Percentiles rank a stretch among this genome's conserved stretches.
Conservation (phyloP, 1,140 invertebrate species). For the Temnothorax nylanderi region DNA sequence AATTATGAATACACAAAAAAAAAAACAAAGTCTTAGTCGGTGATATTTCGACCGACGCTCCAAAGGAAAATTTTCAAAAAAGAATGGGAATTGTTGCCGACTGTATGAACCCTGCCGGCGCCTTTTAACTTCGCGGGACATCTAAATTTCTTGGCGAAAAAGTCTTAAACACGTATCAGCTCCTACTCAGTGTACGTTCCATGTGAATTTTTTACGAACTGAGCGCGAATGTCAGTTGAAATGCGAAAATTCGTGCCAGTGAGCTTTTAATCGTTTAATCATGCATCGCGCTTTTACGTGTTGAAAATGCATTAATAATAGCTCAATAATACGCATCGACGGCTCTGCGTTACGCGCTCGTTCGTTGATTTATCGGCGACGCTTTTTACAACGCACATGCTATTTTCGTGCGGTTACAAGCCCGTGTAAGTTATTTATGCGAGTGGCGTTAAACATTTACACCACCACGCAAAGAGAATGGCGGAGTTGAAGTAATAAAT, state of each 20-base stretch:
- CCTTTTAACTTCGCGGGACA: background rate
- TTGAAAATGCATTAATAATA: constrained; percentile 28
- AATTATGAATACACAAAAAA: too few relatives aligned
- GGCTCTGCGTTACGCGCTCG: background rate
- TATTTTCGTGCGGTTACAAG: background rate
- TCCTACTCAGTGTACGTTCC: background rate
- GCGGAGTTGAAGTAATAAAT: constrained; percentile 17
- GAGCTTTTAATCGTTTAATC: constrained; percentile 46
- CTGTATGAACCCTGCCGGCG: too few relatives aligned
- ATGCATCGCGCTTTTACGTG: constrained; percentile 1
- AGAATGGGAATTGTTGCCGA: background rate
- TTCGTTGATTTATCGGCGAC: constrained; percentile 25
- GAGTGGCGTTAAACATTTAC: constrained; percentile 26
- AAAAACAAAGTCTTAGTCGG: background rate
- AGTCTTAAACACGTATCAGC: background rate
- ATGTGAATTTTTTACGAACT: constrained; percentile 25
- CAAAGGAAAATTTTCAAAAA: background rate
- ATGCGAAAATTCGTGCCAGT: background rate
- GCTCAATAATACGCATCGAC: constrained; percentile 3
- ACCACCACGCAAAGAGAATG: background rate
- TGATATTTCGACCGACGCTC: background rate
- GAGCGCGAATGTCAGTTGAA: background rate
- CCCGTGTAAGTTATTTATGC: constrained; percentile 6
- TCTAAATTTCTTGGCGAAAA: background rate
- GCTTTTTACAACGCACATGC: constrained; percentile 14